Conservation (phyloP, 2,113 vertebrate genomes). For the Solea solea region DNA sequence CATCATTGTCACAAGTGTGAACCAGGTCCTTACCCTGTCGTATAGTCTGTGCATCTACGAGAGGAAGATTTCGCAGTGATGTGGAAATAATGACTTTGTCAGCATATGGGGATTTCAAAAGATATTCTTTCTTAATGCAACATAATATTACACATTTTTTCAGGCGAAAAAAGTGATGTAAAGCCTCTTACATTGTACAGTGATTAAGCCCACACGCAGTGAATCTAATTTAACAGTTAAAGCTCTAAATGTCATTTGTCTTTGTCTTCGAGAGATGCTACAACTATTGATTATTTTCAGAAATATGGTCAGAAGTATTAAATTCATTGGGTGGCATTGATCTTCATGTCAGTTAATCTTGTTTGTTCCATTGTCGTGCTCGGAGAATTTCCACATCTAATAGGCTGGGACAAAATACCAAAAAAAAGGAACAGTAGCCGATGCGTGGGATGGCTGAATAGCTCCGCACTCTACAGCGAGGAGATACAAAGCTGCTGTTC, state of each 20-base stretch:
- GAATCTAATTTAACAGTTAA: too few relatives aligned
- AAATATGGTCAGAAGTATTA: background rate
- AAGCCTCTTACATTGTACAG: too few relatives aligned
- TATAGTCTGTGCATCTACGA: background rate
- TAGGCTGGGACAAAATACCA: background rate
- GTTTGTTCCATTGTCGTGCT: background rate
- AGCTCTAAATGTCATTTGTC: too few relatives aligned
- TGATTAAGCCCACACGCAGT: too few relatives aligned
- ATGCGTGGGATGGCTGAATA: slow-evolving; percentile 14
- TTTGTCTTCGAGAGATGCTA: background rate
- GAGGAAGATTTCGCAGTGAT: background rate
- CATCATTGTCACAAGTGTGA: slow-evolving; percentile 7
- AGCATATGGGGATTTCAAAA: background rate
- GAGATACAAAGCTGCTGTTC: slow-evolving; percentile 8
- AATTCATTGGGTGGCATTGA: background rate
- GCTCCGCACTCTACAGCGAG: background rate
- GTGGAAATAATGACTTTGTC: background rate
- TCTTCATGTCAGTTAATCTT: background rate
- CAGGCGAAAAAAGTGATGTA: too few relatives aligned
- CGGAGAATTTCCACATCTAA: background rate
- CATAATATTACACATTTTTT: background rate
- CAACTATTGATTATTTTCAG: background rate
- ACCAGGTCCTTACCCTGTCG: background rate
- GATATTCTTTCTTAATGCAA: background rate
- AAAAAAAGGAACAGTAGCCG: background rate